Conservation (phyloP, 2,888 invertebrate genomes). For the Drosophila helvetica region DNA sequence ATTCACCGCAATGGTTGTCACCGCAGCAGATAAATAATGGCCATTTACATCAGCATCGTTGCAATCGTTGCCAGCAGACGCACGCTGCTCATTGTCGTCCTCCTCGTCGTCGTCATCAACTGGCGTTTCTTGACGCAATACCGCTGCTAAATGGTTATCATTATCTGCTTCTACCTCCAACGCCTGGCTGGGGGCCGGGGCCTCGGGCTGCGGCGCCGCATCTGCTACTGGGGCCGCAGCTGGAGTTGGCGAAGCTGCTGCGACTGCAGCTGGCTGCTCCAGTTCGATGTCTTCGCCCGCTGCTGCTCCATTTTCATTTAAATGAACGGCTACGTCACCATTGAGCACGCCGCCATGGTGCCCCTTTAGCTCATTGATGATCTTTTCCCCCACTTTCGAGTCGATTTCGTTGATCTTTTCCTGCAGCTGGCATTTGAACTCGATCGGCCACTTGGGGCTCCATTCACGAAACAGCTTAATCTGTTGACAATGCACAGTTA, state of each 20-base stretch:
- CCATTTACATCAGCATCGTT: conserved; percentile 61
- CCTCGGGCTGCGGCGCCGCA: conserved; percentile 16
- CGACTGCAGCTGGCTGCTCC: conserved; percentile 45
- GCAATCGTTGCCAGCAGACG: conserved; percentile 39
- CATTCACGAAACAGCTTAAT: conserved; percentile 93
- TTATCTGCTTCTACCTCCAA: conserved; percentile 52
- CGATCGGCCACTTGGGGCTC: conserved; percentile 91
- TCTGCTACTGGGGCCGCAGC: conserved; percentile 16
- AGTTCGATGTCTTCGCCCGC: conserved; percentile 49
- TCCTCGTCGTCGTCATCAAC: conserved; percentile 71
- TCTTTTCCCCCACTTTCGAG: conserved; percentile 88
- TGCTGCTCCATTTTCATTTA: conserved; percentile 66
- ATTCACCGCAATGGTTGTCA: conserved; percentile 71
- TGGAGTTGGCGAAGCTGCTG: conserved; percentile 10
- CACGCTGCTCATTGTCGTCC: conserved; percentile 2
- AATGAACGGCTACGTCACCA: conserved; percentile 60
- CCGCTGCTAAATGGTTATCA: conserved; percentile 71
- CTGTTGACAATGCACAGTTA: conserved; percentile 82
- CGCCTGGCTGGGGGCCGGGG: conserved; percentile 26
- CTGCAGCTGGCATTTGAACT: conserved; percentile 89
- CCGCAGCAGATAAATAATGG: conserved; percentile 57
- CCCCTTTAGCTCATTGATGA: conserved; percentile 85
- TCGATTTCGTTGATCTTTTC: conserved; percentile 89
- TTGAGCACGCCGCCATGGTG: conserved; percentile 65
- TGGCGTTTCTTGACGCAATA: conserved; percentile 75